phyloP scores from a whole-genome alignment of 2,888 invertebrate genomes.

The Drosophila gaucha region DNA sequence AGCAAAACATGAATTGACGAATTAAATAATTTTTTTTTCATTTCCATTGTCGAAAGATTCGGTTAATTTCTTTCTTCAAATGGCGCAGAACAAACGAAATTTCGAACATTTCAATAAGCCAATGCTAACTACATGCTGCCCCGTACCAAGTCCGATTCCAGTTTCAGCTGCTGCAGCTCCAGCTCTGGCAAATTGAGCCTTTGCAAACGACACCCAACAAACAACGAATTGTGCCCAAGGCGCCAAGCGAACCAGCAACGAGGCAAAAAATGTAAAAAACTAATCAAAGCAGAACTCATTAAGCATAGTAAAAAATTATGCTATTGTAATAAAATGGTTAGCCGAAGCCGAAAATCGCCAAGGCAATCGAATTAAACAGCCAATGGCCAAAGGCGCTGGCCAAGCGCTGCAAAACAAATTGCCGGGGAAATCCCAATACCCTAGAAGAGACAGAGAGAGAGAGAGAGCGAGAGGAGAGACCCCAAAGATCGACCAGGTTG shows the following conservation, averaged over 20 bases:
- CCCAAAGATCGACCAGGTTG: constrained; percentile 49
- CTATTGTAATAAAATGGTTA: constrained; percentile 77
- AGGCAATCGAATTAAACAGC: constrained; percentile 79
- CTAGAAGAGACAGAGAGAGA: constrained; percentile 1
- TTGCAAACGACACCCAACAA: constrained; percentile 69
- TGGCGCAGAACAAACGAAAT: constrained; percentile 52
- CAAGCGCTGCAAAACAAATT: constrained; percentile 71
- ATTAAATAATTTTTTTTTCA: no score
- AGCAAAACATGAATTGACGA: no score
- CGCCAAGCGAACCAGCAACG: constrained; percentile 20
- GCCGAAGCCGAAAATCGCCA: constrained; percentile 69
- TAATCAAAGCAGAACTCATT: constrained; percentile 79
- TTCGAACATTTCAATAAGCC: constrained; percentile 71
- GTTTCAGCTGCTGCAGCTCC: constrained; percentile 23
- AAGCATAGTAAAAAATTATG: constrained; percentile 78
- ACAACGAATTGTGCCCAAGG: constrained; percentile 60
- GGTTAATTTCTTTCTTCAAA: no score
- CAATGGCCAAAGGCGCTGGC: constrained; percentile 61
- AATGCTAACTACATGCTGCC: constrained; percentile 56
- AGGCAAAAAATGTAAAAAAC: constrained; percentile 51
- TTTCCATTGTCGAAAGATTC: no score
- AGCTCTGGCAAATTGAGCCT: constrained; percentile 51
- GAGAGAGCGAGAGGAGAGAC: constrained; percentile 3
- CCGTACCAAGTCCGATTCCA: constrained; percentile 20
- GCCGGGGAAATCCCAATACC: constrained; percentile 69